phyloP scores from a whole-genome alignment of 2,797 vertebrate genomes.

The Malacoraja senta region DNA sequence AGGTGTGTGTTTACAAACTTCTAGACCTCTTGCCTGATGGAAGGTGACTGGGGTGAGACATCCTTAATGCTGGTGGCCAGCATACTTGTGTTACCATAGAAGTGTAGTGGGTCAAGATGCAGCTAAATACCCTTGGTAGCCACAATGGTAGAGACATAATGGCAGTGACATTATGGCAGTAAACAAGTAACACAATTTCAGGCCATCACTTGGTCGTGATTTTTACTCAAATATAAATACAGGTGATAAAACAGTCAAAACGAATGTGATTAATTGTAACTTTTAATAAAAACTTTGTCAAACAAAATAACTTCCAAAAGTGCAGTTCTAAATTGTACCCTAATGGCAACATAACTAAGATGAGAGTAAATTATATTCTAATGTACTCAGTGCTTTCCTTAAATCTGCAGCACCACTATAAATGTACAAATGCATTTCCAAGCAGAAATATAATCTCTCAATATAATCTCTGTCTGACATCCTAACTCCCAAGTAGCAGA shows the following conservation, averaged over 20 bases:
- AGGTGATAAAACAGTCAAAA: not conserved
- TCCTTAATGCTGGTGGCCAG: no score
- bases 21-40: no score
- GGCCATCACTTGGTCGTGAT: not conserved
- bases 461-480: not conserved
- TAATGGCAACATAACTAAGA: slow-evolving; percentile 52
- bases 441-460: slow-evolving; percentile 22
- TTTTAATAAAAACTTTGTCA: slow-evolving; percentile 12
- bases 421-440: slow-evolving; percentile 18
- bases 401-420: no score
- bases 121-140: no score
- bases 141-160: no score
- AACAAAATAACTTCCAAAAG: slow-evolving; percentile 39
- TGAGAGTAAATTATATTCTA: slow-evolving; percentile 42
- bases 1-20: no score
- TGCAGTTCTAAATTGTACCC: slow-evolving; percentile 62
- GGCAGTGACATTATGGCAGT: no score
- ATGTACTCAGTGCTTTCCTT: not conserved
- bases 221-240: not conserved
- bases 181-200: no score
- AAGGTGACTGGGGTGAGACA: no score
- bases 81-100: no score
- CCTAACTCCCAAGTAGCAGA: not conserved
- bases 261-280: not conserved
- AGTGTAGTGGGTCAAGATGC: no score